A percentile compares a stretch with the other conserved stretches of the same genome.
phyloP scores from a whole-genome alignment of 2,113 vertebrate genomes.

The Fulica atra region DNA sequence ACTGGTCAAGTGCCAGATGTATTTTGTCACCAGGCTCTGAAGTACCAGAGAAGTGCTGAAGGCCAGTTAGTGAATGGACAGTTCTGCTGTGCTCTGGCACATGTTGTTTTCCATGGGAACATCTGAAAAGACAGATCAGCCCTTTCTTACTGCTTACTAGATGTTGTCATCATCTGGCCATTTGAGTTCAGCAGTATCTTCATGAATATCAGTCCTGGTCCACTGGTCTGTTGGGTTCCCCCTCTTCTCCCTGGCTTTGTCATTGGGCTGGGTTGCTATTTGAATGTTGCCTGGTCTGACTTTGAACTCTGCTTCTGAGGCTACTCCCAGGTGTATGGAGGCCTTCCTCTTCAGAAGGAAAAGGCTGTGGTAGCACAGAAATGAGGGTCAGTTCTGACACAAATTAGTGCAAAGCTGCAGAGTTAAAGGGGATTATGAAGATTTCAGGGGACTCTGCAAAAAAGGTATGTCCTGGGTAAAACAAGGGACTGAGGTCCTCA shows the following conservation, averaged over 20 bases:
- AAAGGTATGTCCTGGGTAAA: neutral
- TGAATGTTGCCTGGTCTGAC: neutral
- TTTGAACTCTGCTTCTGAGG: neutral
- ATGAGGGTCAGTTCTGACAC: neutral
- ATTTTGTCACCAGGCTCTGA: neutral
- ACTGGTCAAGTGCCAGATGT: neutral
- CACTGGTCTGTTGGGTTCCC: neutral
- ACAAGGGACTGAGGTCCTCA: neutral
- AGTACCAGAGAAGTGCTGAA: neutral
- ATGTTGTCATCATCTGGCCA: slow-evolving; percentile 48
- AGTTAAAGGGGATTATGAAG: neutral
- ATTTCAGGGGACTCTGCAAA: neutral
- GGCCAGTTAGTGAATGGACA: neutral
- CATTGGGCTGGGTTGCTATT: neutral
- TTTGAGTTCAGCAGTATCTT: neutral
- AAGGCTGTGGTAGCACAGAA: neutral
- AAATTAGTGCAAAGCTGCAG: neutral
- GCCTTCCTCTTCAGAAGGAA: neutral
- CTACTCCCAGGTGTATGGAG: neutral
- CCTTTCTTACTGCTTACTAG: neutral
- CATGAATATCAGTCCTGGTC: neutral
- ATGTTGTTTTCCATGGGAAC: neutral
- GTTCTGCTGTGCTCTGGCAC: neutral
- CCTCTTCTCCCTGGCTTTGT: neutral
- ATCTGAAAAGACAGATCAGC: neutral